phyloP scores from a whole-genome alignment of 2,113 vertebrate species.

The Marcusenius ussheri region DNA sequence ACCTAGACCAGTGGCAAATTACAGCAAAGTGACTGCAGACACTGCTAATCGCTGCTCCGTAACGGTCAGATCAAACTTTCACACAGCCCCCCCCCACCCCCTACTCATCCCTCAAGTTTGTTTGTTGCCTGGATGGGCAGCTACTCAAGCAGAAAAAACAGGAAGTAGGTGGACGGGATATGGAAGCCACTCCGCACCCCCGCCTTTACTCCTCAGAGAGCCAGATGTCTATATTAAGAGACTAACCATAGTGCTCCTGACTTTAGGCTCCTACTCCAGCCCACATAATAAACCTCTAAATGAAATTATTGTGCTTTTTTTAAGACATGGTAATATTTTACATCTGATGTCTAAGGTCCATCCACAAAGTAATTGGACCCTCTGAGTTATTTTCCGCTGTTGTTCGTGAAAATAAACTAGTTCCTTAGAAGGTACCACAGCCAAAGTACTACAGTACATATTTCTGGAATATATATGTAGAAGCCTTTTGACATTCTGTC shows the following conservation, averaged over 20 bases:
- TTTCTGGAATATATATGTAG: neutral
- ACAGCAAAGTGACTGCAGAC: neutral
- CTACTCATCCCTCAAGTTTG: neutral
- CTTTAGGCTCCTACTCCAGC: neutral
- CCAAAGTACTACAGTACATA: neutral
- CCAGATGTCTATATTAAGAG: conserved; percentile 6
- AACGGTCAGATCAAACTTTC: neutral
- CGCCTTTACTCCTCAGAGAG: neutral
- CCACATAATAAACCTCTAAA: conserved; percentile 1
- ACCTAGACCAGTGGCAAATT: neutral
- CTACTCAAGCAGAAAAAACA: neutral
- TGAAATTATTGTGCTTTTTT: neutral
- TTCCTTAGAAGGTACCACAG: neutral
- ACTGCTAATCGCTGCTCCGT: neutral
- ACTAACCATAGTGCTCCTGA: neutral
- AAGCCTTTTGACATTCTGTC: neutral
- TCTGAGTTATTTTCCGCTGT: neutral
- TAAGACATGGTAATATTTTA: neutral
- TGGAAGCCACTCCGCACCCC: too few relatives aligned
- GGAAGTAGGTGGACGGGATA: neutral
- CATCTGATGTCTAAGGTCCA: neutral
- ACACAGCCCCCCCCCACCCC: neutral
- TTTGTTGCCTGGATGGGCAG: neutral
- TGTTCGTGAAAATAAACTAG: neutral
- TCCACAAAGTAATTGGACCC: conserved; percentile 1